phyloP scores from a whole-genome alignment of 2,113 vertebrate genomes.

The Eurystomus gularis region DNA sequence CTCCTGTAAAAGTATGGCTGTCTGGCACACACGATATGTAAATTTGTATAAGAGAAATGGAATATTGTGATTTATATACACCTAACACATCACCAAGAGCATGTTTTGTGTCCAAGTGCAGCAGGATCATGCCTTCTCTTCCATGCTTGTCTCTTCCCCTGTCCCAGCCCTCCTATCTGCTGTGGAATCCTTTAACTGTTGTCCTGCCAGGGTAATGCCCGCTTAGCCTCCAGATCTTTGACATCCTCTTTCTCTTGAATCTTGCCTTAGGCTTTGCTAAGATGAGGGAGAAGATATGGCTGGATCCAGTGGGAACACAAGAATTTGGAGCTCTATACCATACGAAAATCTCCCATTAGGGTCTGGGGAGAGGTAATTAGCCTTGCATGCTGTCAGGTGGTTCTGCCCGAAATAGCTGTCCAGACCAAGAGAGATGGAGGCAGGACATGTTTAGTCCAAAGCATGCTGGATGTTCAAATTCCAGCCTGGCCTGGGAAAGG shows the following conservation, averaged over 20 bases:
- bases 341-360: slow-evolving; percentile 40
- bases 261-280: slow-evolving; percentile 62
- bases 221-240: slow-evolving; percentile 16
- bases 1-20: neutral
- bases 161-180: neutral
- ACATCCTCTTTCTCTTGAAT: slow-evolving; percentile 52
- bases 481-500: neutral
- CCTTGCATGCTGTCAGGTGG: slow-evolving; percentile 34
- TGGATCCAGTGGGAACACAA: slow-evolving; percentile 47
- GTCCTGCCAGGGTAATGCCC: neutral
- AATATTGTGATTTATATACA: neutral
- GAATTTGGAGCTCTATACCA: slow-evolving; percentile 45
- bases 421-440: neutral
- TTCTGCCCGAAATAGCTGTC: neutral
- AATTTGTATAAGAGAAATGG: neutral
- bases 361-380: slow-evolving; percentile 61
- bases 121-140: neutral
- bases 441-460: neutral
- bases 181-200: slow-evolving; percentile 2
- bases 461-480: neutral
- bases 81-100: neutral
- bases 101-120: neutral
- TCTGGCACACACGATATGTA: neutral
- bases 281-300: slow-evolving; percentile 58
- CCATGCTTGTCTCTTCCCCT: neutral